Base-by-base conservation (phyloP, 2,797 vertebrate species). In the Betta splendens region DNA sequence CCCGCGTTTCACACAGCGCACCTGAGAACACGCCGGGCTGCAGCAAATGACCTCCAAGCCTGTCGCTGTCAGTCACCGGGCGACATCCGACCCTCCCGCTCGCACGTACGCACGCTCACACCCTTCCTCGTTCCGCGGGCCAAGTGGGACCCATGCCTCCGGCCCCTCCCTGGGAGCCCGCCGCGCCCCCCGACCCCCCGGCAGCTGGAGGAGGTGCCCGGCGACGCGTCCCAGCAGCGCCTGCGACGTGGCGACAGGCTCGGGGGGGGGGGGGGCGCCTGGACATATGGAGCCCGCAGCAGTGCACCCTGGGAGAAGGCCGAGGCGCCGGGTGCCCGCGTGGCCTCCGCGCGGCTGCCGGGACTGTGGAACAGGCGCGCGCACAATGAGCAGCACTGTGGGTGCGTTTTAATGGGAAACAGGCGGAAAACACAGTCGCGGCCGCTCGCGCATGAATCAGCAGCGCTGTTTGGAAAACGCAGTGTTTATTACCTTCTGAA, bases 181-280 rank as follows among this genome's bases (percentile, higher is more conserved):
- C 75, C 26, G 1, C 62, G 75, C 69, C 79, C 73, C 81, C 81
- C 70, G 32, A 7, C 39, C 69, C 80, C 75, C 72, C 60, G 76
- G 79, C 83, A 89, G 77, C 81, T 85, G 81, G 71, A 82, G 72
- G 79, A 82, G 84, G 80, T 84, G 83, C 81, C 75, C 69, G 35
- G 25, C 85, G 80, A 86, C 80, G 63, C 84, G 80, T 84, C 78
- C 69, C 83, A 84, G 83, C 75, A 82, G 69, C 86, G 76, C 52
- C 73, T 82, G 71, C 86, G 84, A 87, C 83, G 80, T 86, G 87
- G 89, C 81, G 87, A 89, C 85, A 88, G 69, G 65, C 63, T 55
- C 6, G 13, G 71, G 72, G 79, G 85, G 84, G 56, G 62, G 69
- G 77, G 56, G 65, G 64, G 64, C 83, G 59, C 49, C 46, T 36